phyloP scores from a whole-genome alignment of 2,113 vertebrate genomes.

The Machaerirhynchus nigripectus region DNA sequence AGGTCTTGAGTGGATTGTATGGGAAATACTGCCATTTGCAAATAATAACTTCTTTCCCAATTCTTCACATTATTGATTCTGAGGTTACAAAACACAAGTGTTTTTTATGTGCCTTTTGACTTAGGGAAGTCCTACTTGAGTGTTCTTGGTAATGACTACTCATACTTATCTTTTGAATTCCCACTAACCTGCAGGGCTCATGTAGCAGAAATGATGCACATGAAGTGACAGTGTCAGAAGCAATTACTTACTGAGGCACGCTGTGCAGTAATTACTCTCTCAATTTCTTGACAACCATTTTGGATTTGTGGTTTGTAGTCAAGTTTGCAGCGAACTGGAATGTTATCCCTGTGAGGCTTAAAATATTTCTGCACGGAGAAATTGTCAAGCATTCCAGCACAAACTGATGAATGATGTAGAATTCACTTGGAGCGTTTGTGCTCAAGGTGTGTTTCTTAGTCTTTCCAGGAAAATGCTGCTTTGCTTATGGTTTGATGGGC shows the following conservation, averaged over 20 bases:
- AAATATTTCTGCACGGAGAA: not conserved
- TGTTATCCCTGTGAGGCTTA: not conserved
- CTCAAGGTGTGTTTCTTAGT: not conserved
- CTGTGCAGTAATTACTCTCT: not conserved
- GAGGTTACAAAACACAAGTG: not conserved
- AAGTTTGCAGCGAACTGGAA: not conserved
- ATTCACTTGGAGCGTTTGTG: not conserved
- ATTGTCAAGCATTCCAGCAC: not conserved
- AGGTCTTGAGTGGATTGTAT: not conserved
- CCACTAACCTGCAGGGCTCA: not conserved
- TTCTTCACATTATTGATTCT: not conserved
- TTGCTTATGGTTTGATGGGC: not conserved
- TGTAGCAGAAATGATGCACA: not conserved
- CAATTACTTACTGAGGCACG: not conserved
- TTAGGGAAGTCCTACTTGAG: not conserved
- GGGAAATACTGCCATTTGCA: not conserved
- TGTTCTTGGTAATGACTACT: not conserved
- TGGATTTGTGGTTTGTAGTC: not conserved
- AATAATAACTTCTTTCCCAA: not conserved
- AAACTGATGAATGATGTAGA: not conserved
- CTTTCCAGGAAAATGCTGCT: not conserved
- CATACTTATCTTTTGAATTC: not conserved
- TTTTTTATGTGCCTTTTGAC: not conserved
- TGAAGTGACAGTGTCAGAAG: slow-evolving; percentile 34
- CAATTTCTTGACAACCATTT: slow-evolving; percentile 12